Base-by-base conservation (phyloP, 2,888 invertebrate genomes). In the Listrodromus nycthemerus region DNA sequence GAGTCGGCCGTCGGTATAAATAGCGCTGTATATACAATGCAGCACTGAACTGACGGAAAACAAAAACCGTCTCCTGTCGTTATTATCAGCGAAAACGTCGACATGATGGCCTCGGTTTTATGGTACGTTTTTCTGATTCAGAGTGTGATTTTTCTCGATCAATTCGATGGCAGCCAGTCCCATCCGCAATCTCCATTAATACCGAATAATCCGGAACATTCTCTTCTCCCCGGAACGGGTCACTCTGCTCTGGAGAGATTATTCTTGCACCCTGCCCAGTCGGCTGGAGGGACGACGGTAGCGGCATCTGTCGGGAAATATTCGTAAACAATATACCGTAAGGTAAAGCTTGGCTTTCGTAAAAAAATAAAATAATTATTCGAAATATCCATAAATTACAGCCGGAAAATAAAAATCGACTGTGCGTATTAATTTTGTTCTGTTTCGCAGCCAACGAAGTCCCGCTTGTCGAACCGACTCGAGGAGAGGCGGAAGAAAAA, bases 301-400 rank as follows among this genome's bases (percentile, higher is more conserved):
- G 16, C 16, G 16, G 41, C 0, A 4, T 45, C 3, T 45, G 41
- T 45, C 41, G 16, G 13, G 16, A 45, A 16, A 45, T 45, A 45
- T 45, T n/a, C n/a, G n/a, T n/a, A n/a, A n/a, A n/a, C n/a, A n/a
- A 3, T 1, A 16, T 3, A 16, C 0, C 4, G 3, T 0, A 16
- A 16, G 41, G 41, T 45, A 45, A 37, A 16, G 13, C 16, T 45
- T 16, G 2, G 3, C 16, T 16, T 13, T 45, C 13, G 13, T 16
- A 16, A 16, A 16, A 45, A 3, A 45, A 2, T 45, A 2, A 0
- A 0, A 13, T 10, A 41, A 13, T 8, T 6, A 8, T 33, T 33
- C 8, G 1, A 33, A 33, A 33, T 8, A 33, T 33, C 8, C 0
- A 8, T 8, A 0, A 33, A 33, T 33, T 8, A 41, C 41, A 41